Conservation (phyloP, 2,888 invertebrate species). For the Marronus borbonicus region DNA sequence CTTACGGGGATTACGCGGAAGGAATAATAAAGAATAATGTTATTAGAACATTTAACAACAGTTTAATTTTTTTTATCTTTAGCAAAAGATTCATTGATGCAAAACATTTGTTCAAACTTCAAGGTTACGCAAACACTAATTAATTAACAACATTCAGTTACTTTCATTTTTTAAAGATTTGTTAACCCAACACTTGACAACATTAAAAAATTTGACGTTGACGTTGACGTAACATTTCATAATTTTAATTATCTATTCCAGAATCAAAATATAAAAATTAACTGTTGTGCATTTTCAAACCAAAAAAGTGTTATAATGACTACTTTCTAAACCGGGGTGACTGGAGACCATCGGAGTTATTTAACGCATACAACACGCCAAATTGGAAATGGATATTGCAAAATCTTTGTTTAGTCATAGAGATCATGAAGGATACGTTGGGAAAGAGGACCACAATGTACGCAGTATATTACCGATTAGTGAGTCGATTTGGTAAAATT, state of each 20-base stretch:
- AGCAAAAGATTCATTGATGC: neutral
- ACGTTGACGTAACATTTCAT: constrained; percentile 17
- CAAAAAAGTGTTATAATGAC: neutral
- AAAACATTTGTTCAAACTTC: neutral
- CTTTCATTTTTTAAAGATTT: no score
- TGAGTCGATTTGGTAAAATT: constrained; percentile 22
- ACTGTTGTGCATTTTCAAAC: neutral
- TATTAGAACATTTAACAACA: no score
- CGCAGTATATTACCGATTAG: constrained; percentile 60
- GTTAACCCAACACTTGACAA: no score
- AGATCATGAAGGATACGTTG: constrained; percentile 92
- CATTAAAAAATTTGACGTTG: constrained; percentile 10
- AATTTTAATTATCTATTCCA: neutral
- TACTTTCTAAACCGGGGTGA: neutral
- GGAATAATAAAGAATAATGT: no score
- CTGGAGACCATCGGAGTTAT: neutral
- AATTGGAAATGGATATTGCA: constrained; percentile 86
- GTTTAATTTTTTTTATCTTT: no score
- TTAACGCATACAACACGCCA: neutral
- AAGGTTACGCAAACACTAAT: no score
- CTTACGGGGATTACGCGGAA: no score
- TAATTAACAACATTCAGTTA: no score
- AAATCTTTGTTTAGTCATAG: constrained; percentile 91
- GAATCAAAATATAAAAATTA: constrained; percentile 16
- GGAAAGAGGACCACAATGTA: constrained; percentile 86